Conservation (phyloP, 2,888 invertebrate genomes). For the Volucella zonaria region DNA sequence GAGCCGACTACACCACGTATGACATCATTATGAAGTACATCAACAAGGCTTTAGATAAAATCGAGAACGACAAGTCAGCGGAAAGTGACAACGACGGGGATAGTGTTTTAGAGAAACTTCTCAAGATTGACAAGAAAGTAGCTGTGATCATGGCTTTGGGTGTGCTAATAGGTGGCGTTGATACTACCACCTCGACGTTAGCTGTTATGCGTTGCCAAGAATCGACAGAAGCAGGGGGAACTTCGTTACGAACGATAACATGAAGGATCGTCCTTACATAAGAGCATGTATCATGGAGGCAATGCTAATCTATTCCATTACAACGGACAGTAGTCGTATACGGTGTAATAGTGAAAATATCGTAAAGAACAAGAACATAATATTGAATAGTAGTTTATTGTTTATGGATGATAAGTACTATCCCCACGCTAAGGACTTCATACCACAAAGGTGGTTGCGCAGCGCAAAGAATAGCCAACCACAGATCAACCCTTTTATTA, state of each 20-base stretch:
- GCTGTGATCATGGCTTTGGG: slow-evolving; percentile 87
- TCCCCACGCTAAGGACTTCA: slow-evolving; percentile 84
- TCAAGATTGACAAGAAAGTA: slow-evolving; percentile 84
- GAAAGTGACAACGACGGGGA: slow-evolving; percentile 82
- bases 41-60: slow-evolving; percentile 76
- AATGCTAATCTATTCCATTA: slow-evolving; percentile 85
- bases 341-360: slow-evolving; percentile 84
- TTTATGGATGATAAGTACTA: slow-evolving; percentile 85
- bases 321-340: slow-evolving; percentile 84
- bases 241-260: slow-evolving; percentile 84
- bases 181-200: slow-evolving; percentile 84
- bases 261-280: slow-evolving; percentile 84
- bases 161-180: slow-evolving; percentile 87
- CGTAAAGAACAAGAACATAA: slow-evolving; percentile 85
- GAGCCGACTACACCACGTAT: slow-evolving; percentile 74
- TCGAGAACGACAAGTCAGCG: slow-evolving; percentile 64
- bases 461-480: slow-evolving; percentile 27
- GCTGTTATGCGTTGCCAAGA: slow-evolving; percentile 85
- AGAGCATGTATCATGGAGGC: slow-evolving; percentile 88
- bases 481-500: too few species aligned
- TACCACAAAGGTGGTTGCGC: slow-evolving; percentile 89
- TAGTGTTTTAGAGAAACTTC: slow-evolving; percentile 85
- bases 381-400: slow-evolving; percentile 87
- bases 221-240: slow-evolving; percentile 86
- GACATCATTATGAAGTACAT: slow-evolving; percentile 79